phyloP scores from a whole-genome alignment of 2,888 invertebrate genomes.

The Drymonia ruficornis region DNA sequence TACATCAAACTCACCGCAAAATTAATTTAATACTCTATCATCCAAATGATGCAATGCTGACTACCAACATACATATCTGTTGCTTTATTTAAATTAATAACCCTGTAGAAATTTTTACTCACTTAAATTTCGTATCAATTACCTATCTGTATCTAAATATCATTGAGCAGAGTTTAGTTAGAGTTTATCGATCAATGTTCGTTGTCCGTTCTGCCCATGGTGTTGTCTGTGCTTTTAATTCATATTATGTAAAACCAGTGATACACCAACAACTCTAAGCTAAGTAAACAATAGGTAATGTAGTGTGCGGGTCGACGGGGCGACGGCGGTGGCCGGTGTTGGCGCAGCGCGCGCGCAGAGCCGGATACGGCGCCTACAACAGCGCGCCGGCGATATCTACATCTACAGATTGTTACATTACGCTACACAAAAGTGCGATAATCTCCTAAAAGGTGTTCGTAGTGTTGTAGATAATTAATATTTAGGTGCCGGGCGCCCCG shows the following conservation, averaged over 20 bases:
- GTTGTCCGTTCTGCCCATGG: no score
- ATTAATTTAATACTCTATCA: slow-evolving; percentile 73
- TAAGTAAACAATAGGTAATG: slow-evolving; percentile 3
- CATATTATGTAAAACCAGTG: no score
- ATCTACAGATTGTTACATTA: slow-evolving; percentile 71
- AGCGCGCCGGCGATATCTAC: slow-evolving; percentile 59
- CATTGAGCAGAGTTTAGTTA: no score
- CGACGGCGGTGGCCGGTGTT: background rate
- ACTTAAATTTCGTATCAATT: background rate
- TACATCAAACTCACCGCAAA: slow-evolving; percentile 67
- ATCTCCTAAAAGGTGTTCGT: slow-evolving; percentile 81
- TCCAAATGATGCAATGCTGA: slow-evolving; percentile 45
- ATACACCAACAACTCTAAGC: no score
- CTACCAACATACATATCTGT: slow-evolving; percentile 18
- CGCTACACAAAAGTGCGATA: slow-evolving; percentile 72
- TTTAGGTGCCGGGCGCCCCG: slow-evolving; percentile 73
- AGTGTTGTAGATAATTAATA: slow-evolving; percentile 83
- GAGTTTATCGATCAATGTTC: no score
- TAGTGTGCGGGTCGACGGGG: background rate
- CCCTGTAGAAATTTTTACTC: background rate
- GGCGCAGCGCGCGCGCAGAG: slow-evolving; percentile 1
- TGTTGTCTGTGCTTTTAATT: no score
- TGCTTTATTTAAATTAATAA: background rate
- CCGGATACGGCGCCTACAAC: slow-evolving; percentile 20
- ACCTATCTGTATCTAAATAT: no score